A percentile compares a stretch with the other conserved stretches of the same genome.
phyloP scores from a whole-genome alignment of 2,113 vertebrate genomes.

The Siniperca knerii region DNA sequence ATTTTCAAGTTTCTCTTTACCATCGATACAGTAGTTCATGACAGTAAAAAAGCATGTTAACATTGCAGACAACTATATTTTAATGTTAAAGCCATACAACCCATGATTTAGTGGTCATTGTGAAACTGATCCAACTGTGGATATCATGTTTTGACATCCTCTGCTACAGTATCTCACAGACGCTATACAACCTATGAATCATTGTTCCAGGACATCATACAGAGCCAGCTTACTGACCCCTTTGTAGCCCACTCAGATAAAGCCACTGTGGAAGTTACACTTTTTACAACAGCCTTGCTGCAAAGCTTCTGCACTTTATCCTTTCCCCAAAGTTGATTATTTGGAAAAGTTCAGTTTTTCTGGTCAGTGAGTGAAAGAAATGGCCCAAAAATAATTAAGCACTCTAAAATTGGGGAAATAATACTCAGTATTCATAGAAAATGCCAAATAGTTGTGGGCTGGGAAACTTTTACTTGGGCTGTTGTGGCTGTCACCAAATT shows the following conservation, averaged over 20 bases:
- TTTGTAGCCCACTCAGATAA: constrained; percentile 38
- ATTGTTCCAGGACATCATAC: constrained; percentile 55
- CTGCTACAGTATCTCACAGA: constrained; percentile 63
- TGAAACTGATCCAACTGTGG: constrained; percentile 60
- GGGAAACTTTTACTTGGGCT: constrained; percentile 6
- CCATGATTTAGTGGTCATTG: constrained; percentile 46
- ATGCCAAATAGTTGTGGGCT: constrained; percentile 23
- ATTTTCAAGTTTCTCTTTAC: constrained; percentile 29
- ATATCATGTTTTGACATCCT: constrained; percentile 70
- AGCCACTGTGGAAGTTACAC: neutral
- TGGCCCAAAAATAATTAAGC: neutral
- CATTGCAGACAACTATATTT: constrained; percentile 45
- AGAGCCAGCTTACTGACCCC: constrained; percentile 29
- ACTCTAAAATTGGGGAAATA: neutral
- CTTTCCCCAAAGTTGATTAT: neutral
- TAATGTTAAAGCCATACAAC: constrained; percentile 32
- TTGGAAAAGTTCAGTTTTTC: neutral
- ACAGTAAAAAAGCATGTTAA: constrained; percentile 48
- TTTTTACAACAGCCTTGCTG: constrained; percentile 12
- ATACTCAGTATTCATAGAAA: constrained; percentile 2
- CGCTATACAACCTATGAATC: constrained; percentile 61
- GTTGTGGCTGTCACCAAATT: constrained; percentile 3
- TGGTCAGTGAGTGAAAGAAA: constrained; percentile 12
- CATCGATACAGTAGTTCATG: constrained; percentile 39
- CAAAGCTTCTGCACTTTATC: constrained; percentile 18